A percentile compares a stretch with the other conserved stretches of the same genome.
phyloP scores from a whole-genome alignment of 2,888 invertebrate species.

The Pterostichus madidus region DNA sequence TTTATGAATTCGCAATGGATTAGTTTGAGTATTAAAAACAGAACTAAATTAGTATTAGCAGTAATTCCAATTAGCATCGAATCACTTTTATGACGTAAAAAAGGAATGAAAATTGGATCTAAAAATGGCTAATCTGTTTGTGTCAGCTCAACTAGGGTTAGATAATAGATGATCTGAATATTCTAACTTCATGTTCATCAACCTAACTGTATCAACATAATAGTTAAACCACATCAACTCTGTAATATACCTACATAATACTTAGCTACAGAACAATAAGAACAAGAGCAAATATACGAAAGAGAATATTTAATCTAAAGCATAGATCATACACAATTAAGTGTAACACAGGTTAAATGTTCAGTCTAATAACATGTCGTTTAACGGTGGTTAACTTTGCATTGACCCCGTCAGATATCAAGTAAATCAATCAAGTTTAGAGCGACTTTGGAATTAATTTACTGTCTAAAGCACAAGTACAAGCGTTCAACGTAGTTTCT shows the following conservation, averaged over 20 bases:
- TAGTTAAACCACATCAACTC: no score
- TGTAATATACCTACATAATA: neutral
- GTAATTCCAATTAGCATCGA: no score
- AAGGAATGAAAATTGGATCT: no score
- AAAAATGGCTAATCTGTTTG: no score
- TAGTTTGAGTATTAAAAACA: no score
- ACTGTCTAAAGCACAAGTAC: slow-evolving; percentile 59
- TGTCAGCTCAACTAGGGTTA: no score
- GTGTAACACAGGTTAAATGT: slow-evolving; percentile 40
- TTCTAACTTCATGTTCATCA: no score
- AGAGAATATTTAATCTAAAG: slow-evolving; percentile 1
- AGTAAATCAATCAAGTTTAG: slow-evolving; percentile 65
- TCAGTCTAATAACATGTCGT: slow-evolving; percentile 51
- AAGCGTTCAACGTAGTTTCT: slow-evolving; percentile 55
- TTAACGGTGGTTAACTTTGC: slow-evolving; percentile 60
- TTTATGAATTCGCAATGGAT: no score
- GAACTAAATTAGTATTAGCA: no score
- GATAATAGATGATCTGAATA: no score
- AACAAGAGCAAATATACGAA: neutral
- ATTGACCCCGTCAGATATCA: slow-evolving; percentile 65
- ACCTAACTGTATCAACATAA: no score
- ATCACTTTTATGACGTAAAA: no score
- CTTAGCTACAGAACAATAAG: neutral
- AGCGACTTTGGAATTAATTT: slow-evolving; percentile 64
- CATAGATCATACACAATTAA: slow-evolving; percentile 33